Percentiles rank a stretch among this genome's conserved stretches.
Conservation (phyloP, 2,113 vertebrate genomes). For the Nymphicus hollandicus region DNA sequence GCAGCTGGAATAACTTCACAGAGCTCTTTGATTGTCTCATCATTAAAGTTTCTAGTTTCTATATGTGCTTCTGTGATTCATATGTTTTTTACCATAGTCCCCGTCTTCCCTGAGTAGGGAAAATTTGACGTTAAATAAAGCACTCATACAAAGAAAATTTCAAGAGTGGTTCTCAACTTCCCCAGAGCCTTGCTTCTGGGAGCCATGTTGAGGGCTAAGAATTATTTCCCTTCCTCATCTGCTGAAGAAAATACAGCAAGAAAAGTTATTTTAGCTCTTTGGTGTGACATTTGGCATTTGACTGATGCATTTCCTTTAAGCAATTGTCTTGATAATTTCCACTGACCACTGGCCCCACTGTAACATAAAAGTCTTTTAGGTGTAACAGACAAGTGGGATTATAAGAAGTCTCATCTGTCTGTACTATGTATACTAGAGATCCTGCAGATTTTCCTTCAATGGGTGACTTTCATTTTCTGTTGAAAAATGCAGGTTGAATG, state of each 20-base stretch:
- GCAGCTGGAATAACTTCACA: not conserved
- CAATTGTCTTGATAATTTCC: not conserved
- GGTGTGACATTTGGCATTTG: not conserved
- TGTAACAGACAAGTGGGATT: not conserved
- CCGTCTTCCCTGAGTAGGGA: not conserved
- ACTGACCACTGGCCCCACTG: not conserved
- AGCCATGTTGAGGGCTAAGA: not conserved
- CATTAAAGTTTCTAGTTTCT: not conserved
- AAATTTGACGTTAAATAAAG: not conserved
- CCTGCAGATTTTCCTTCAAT: not conserved
- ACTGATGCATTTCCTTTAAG: not conserved
- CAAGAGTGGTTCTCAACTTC: not conserved
- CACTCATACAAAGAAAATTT: not conserved
- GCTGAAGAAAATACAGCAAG: not conserved
- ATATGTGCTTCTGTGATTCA: not conserved
- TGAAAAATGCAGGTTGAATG: not conserved
- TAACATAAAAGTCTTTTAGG: not conserved
- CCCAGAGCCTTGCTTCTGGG: not conserved
- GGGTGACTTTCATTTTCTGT: not conserved
- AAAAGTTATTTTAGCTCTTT: not conserved
- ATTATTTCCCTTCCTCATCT: not conserved
- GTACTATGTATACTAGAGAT: not conserved
- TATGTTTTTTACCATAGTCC: accelerated
- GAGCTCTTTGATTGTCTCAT: not conserved
- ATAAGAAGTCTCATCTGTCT: not conserved